Base-by-base conservation (phyloP, 2,888 invertebrate species). In the Patella pellucida region DNA sequence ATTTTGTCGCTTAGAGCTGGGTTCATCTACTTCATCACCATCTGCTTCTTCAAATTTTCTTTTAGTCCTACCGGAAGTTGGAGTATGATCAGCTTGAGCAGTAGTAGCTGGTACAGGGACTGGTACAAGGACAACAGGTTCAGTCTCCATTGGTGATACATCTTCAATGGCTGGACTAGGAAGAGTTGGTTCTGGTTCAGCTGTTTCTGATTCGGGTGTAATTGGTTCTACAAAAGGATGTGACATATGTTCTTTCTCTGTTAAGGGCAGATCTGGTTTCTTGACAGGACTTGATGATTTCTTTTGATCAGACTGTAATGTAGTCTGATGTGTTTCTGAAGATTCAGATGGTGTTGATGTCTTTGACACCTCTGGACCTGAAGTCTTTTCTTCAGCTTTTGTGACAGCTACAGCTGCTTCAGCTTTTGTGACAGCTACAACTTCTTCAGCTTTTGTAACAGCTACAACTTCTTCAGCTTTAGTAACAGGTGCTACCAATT, bases 21-120 rank as follows among this genome's bases (percentile, higher is more conserved):
- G 41, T 41, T 23, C 79, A 62, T 78, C 79, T 16, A 62, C 75
- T 23, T 78, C 76, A 41, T 77, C 77, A 16, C 81, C 79, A 31
- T 72, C 72, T 51, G 78, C 62, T 52, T 81, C 83, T 70, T 81
- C 82, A 52, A 78, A 54, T 77, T 82, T 83, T 52, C 82, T 72
- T 73, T 83, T 83, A 9, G 62, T 62, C 15, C 62, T 23, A 23
- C 12, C 73, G 72, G 69, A 62, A 9, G 41, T 9, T 74, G 0
- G 73, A 68, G 19, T 69, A 71, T 31, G 52, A 14, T 69, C 70
- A 52, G 52, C 67, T 67, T 70, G 62, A 67, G 31, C 56, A 69
- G 19, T 72, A 9, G 41, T 41, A 0, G 41, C 19, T n/a, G 23
- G 16, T 12, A 52, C 14, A 19, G 52, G 52, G 12, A 14, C 12